Evolutionary conservation across 2,888 invertebrate species (phyloP).

Genomic region (Hetaerina titia): DNA sequence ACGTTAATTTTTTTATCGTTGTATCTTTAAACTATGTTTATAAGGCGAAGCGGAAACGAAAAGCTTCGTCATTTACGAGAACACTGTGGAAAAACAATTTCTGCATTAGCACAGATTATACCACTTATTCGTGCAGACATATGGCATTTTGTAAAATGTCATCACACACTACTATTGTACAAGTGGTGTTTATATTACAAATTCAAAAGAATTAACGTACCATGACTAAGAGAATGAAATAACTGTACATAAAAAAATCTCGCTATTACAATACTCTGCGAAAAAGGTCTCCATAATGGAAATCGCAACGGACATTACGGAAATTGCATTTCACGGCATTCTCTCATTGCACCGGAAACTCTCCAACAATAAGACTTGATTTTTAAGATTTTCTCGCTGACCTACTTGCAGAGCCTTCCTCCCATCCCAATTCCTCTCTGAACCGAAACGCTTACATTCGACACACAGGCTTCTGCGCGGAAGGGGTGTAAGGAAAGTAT

Average conservation of each 20-base stretch:
- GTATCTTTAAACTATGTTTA: too few species aligned
- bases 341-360: background rate
- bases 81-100: too few species aligned
- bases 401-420: background rate
- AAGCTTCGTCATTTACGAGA: too few species aligned
- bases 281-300: background rate
- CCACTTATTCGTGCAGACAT: too few species aligned
- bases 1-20: too few species aligned
- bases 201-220: too few species aligned
- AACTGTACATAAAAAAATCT: background rate
- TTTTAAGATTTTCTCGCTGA: background rate
- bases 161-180: too few species aligned
- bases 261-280: background rate
- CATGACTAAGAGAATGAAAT: background rate
- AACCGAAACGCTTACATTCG: constrained; percentile 37
- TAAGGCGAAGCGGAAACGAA: too few species aligned
- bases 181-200: too few species aligned
- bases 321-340: constrained; percentile 21
- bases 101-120: too few species aligned
- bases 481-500: background rate
- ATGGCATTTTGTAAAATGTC: too few species aligned
- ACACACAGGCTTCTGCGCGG: background rate
- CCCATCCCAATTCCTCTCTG: constrained; percentile 36
- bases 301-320: background rate
- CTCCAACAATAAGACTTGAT: background rate